A percentile compares a stretch with the other conserved stretches of the same genome.
These are phyloP conservation scores for Seriola aureovittata DNA, from an alignment of 2,113 vertebrate species.

Conservation along the genomic window DNA sequence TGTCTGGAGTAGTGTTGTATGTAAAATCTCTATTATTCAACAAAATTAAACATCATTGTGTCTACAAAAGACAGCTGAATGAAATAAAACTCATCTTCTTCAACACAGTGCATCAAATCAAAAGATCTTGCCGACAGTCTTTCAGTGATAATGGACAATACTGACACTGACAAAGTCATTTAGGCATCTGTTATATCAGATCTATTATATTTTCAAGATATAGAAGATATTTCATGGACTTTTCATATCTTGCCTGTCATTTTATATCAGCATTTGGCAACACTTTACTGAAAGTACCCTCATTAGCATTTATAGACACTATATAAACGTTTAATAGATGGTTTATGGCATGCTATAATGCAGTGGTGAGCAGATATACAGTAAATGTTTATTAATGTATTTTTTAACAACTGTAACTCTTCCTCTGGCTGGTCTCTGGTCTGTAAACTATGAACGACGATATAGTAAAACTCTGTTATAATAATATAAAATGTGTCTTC, in stretches of 20 bases:
- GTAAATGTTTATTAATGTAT: neutral
- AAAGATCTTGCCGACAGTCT: neutral
- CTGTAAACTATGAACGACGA: neutral
- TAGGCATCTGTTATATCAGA: no score
- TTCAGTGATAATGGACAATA: neutral
- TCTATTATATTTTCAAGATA: neutral
- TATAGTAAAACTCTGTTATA: neutral
- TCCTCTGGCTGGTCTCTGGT: no score
- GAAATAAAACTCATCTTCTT: no score
- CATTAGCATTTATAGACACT: no score
- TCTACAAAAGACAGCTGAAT: neutral
- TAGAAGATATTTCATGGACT: neutral
- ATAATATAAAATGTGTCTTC: neutral
- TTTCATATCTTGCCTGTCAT: neutral
- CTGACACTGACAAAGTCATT: neutral
- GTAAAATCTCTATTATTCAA: neutral
- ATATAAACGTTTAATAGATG: no score
- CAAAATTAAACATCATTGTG: neutral
- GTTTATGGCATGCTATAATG: no score
- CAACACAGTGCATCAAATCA: neutral
- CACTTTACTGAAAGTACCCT: neutral
- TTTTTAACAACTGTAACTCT: neutral
- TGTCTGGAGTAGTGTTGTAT: no score
- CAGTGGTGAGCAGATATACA: neutral
- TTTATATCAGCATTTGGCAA: neutral